phyloP scores from a whole-genome alignment of 2,888 invertebrate genomes.

The Ophraella communa region DNA sequence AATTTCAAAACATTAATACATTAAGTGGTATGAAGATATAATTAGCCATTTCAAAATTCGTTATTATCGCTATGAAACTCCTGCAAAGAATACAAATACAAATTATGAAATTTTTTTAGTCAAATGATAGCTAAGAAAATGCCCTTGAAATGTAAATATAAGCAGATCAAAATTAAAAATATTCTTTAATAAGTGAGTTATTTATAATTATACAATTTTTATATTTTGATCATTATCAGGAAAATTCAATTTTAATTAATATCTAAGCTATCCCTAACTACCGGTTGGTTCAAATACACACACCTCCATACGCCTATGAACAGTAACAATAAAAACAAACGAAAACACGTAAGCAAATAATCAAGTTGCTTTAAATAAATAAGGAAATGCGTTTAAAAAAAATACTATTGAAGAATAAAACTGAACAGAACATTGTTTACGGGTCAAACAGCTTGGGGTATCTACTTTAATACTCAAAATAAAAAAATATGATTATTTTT shows the following conservation, averaged over 20 bases:
- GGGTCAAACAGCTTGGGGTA: slow-evolving; percentile 52
- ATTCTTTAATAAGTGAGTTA: neutral
- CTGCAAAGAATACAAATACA: slow-evolving; percentile 1
- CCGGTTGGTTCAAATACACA: slow-evolving; percentile 10
- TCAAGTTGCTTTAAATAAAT: neutral
- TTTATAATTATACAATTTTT: neutral
- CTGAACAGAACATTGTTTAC: slow-evolving; percentile 37
- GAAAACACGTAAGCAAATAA: slow-evolving; percentile 13
- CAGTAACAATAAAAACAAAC: slow-evolving; percentile 17
- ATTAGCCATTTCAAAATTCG: slow-evolving; percentile 13
- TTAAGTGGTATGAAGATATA: slow-evolving; percentile 10
- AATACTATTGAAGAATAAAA: slow-evolving; percentile 5
- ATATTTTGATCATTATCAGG: neutral
- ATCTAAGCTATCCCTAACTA: slow-evolving; percentile 5
- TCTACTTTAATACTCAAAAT: slow-evolving; percentile 28
- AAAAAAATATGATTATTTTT: slow-evolving; percentile 28
- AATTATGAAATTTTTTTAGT: slow-evolving; percentile 2
- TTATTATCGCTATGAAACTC: slow-evolving; percentile 3
- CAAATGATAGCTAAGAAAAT: slow-evolving; percentile 25
- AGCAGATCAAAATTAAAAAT: neutral
- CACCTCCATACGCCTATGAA: neutral
- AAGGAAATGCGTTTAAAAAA: slow-evolving; percentile 3
- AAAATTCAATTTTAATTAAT: neutral
- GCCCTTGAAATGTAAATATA: slow-evolving; percentile 31
- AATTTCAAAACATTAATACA: slow-evolving; percentile 10